phyloP scores from a whole-genome alignment of 2,888 invertebrate genomes.

The Andrena praecox region DNA sequence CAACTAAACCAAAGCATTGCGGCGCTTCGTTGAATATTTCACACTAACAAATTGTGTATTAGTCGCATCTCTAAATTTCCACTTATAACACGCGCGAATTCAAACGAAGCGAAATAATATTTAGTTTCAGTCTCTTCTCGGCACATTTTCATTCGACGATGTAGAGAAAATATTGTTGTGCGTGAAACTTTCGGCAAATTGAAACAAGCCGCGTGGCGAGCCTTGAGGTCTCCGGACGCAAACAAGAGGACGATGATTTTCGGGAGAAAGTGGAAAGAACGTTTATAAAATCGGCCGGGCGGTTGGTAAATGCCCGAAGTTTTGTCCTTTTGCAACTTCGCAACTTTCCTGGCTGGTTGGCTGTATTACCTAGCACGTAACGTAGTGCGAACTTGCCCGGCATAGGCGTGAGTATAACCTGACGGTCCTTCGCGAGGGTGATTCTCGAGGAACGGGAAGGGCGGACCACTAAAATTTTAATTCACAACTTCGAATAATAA shows the following conservation, averaged over 20 bases:
- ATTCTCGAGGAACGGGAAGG: slow-evolving; percentile 53
- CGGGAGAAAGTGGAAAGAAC: slow-evolving; percentile 51
- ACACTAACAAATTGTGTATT: background rate
- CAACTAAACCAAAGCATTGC: slow-evolving; percentile 7
- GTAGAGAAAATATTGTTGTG: background rate
- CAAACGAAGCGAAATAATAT: background rate
- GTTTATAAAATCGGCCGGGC: slow-evolving; percentile 68
- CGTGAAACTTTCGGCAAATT: slow-evolving; percentile 26
- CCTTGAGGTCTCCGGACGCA: slow-evolving; percentile 39
- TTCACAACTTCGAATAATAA: slow-evolving; percentile 81
- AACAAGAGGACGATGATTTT: slow-evolving; percentile 63
- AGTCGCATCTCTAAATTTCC: background rate
- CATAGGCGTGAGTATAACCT: slow-evolving; percentile 52
- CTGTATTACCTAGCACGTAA: slow-evolving; percentile 60
- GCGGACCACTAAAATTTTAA: slow-evolving; percentile 79
- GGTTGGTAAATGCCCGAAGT: slow-evolving; percentile 67
- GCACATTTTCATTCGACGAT: slow-evolving; percentile 2
- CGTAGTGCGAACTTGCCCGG: slow-evolving; percentile 57
- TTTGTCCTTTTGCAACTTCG: slow-evolving; percentile 69
- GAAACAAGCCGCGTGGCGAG: slow-evolving; percentile 44
- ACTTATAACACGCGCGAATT: background rate
- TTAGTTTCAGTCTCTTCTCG: background rate
- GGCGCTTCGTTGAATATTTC: background rate
- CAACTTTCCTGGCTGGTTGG: slow-evolving; percentile 61
- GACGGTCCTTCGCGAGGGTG: slow-evolving; percentile 34